Evolutionary conservation across 2,888 invertebrate genomes (phyloP), one percentile per base, ranked within the genome.

Genomic region (Amphimallon solstitiale): DNA sequence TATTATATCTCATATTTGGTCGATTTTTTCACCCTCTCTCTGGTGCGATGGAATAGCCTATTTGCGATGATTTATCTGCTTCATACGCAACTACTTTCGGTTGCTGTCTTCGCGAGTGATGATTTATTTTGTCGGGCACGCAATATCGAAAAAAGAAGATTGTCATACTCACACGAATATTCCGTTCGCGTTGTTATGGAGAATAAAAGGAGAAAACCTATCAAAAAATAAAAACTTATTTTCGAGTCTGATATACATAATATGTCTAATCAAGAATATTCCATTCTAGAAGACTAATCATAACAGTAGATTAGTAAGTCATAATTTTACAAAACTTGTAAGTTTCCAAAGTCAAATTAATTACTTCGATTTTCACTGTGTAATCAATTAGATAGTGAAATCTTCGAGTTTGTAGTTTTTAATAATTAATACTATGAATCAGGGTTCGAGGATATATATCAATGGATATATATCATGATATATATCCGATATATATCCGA

Each of bases 31-130:
- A 5, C 35, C 51, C 51, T 51, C 51, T 51, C 51, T 34, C 48
- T 29, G 7, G 14, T 7, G 15, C 51, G 51, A 51, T 35, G 51
- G 35, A 51, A 51, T 51, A 51, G 51, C 51, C 51, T 51, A 51
- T 51, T 51, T 51, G 51, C 51, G 51, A 51, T 51, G 51, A 51
- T 51, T 51, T 51, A 51, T 51, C 35, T 51, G 51, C 51, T 51
- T 51, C 51, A 51, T 51, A 35, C 51, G 51, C 51, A 51, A 51
- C 51, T 51, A 51, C 51, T 51, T 51, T 51, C 51, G 51, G 51
- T 51, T 35, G 51, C 51, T 51, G 51, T 51, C 51, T 51, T 34
- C 35, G 14, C 35, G 51, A 51, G 51, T 51, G 51, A 51, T 51
- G 51, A 51, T 51, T 51, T 51, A 51, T 51, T 51, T 35, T 51